Evolutionary conservation across 2,888 invertebrate genomes (phyloP), one percentile per base, ranked within the genome.

Genomic region (Acrocera orbiculus): DNA sequence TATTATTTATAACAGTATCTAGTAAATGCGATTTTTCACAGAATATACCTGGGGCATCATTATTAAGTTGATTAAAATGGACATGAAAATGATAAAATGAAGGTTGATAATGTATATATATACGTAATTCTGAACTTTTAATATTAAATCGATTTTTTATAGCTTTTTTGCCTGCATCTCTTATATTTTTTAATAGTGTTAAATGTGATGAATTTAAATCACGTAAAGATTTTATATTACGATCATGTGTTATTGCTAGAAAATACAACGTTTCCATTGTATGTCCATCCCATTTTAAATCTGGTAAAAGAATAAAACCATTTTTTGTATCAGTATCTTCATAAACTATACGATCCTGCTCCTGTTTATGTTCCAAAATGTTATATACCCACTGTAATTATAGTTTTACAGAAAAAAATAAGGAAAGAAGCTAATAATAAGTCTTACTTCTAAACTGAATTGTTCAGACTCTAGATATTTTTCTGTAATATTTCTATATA

Each of bases 21-120:
- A 96, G 65, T 36, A 93, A 62, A 56, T 95, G 92, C 1, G 90
- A 78, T 49, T 78, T 78, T 53, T 90, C 89, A 10, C 76, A 74
- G 60, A 73, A 71, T 47, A 81, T 81, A 19, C 92, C 79, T 28
- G 83, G 79, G 1, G 80, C 76, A 46, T 85, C 81, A 61, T 76
- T 76, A 28, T 70, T 67, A 3, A 93, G 54, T 36, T 74, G 73
- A 9, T 85, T 85, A 50, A 93, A 86, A 58, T 98, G 96, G 0
- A 96, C 69, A 55, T 98, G 96, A 1, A 98, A 65, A 54, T 96
- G 93, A 60, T 92, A 95, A 63, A 90, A 98, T 0, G 92, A 86
- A 0, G 96, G 96, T 50, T 90, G 93, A 60, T 96, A 96, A 56
- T 96, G 95, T 0, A 95, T 56, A 56, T 82, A 96, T 40, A 85